Evolutionary conservation across 2,888 invertebrate genomes (phyloP).

Genomic region (Mylabris sibirica): DNA sequence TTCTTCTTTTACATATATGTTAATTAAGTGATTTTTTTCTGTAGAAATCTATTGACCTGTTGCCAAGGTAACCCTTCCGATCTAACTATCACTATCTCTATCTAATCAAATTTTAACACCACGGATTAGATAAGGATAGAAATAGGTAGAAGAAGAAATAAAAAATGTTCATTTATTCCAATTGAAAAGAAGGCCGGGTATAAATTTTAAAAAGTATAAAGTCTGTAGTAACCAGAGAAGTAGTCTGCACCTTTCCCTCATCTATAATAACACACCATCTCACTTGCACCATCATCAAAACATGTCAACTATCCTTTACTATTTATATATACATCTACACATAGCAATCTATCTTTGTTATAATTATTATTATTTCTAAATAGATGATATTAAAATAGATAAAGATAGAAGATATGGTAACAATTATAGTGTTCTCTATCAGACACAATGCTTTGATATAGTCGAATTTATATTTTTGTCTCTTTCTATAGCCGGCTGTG

Average conservation of each 20-base stretch:
- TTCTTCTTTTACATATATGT: neutral
- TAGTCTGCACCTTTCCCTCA: constrained; percentile 26
- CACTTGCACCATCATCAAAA: neutral
- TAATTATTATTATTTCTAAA: no score
- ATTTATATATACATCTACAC: no score
- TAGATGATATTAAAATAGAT: neutral
- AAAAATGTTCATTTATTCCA: constrained; percentile 32
- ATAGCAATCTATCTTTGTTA: no score
- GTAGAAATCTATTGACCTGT: neutral
- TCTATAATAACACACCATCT: no score
- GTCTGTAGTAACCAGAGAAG: constrained; percentile 33
- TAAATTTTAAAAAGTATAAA: constrained; percentile 33
- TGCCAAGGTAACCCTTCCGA: neutral
- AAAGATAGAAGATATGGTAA: constrained; percentile 23
- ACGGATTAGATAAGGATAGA: neutral
- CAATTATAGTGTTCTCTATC: constrained; percentile 24
- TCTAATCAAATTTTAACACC: neutral
- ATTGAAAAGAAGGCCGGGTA: constrained; percentile 32
- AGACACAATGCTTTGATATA: constrained; percentile 19
- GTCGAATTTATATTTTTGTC: neutral
- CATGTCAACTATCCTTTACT: no score
- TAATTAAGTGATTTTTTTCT: neutral
- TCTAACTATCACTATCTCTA: neutral
- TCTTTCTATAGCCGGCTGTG: constrained; percentile 26
- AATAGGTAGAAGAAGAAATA: neutral